Conservation (phyloP, 2,888 invertebrate species). For the Sinelater perroti region DNA sequence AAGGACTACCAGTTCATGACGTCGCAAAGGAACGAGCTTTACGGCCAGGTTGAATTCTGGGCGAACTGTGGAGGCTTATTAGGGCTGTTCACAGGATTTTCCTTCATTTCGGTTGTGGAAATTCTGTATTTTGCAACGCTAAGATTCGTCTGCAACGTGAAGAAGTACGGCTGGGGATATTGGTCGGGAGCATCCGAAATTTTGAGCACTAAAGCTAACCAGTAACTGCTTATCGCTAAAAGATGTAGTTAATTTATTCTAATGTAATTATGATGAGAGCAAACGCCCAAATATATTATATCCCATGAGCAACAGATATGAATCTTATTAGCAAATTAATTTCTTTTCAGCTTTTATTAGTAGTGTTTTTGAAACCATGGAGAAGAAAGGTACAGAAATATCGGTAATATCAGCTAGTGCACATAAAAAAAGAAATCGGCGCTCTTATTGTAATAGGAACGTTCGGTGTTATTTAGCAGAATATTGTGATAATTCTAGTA, state of each 20-base stretch:
- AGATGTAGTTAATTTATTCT: constrained; percentile 2
- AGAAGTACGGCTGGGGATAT: constrained; percentile 58
- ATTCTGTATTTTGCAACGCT: constrained; percentile 69
- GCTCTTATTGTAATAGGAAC: too few species aligned
- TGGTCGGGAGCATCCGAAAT: constrained; percentile 49
- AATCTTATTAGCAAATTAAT: too few species aligned
- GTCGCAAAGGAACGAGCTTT: constrained; percentile 66
- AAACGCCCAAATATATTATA: too few species aligned
- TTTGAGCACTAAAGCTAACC: background rate
- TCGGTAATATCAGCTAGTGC: too few species aligned
- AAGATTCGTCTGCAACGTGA: constrained; percentile 62
- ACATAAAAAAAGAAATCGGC: too few species aligned
- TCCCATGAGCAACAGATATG: too few species aligned
- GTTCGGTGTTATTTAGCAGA: constrained; percentile 40
- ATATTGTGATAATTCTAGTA: constrained; percentile 53
- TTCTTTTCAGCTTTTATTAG: too few species aligned
- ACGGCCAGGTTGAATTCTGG: constrained; percentile 66
- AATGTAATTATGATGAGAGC: background rate
- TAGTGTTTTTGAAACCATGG: too few species aligned
- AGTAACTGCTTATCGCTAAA: background rate
- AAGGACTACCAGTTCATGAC: constrained; percentile 71
- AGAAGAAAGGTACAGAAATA: too few species aligned
- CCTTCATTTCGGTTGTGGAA: constrained; percentile 70
- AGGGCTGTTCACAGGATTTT: constrained; percentile 71
- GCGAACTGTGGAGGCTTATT: constrained; percentile 68